Evolutionary conservation across 2,113 vertebrate genomes (phyloP).

Genomic region (Xiphophorus couchianus): DNA sequence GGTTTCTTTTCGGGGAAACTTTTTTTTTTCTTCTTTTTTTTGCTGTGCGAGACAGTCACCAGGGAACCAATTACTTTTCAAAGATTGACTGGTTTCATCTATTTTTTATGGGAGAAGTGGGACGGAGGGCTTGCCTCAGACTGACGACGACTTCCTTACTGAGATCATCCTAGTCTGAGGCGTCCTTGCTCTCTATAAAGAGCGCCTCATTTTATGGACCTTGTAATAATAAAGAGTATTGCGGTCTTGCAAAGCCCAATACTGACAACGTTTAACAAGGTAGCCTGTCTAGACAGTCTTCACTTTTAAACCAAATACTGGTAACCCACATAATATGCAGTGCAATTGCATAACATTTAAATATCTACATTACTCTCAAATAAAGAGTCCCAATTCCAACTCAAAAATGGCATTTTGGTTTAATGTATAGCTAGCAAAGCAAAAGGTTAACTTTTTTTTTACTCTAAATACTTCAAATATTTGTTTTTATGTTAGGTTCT

Average conservation of each 20-base stretch:
- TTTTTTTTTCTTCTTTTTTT: slow-evolving; percentile 1
- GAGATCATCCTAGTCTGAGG: slow-evolving; percentile 27
- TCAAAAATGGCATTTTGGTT: no score
- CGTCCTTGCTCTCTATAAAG: slow-evolving; percentile 21
- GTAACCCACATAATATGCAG: no score
- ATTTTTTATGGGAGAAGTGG: slow-evolving; percentile 67
- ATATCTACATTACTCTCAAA: no score
- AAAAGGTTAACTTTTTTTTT: no score
- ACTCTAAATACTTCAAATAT: no score
- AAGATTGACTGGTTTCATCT: slow-evolving; percentile 66
- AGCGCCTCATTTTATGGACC: slow-evolving; percentile 16
- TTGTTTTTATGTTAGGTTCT: no score
- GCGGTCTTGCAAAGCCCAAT: background rate
- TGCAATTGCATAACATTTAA: no score
- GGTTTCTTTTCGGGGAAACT: slow-evolving; percentile 37
- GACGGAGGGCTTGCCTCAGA: slow-evolving; percentile 19
- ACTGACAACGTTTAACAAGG: background rate
- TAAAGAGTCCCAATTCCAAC: no score
- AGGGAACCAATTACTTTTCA: slow-evolving; percentile 76
- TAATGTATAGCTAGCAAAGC: no score
- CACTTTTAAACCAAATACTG: background rate
- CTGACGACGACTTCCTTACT: slow-evolving; percentile 8
- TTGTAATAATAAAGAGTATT: slow-evolving; percentile 4
- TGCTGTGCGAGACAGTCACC: slow-evolving; percentile 47
- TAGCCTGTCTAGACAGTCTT: background rate